Evolutionary conservation across 1,140 invertebrate genomes (phyloP).

Genomic region (Pachypsylla venusta): DNA sequence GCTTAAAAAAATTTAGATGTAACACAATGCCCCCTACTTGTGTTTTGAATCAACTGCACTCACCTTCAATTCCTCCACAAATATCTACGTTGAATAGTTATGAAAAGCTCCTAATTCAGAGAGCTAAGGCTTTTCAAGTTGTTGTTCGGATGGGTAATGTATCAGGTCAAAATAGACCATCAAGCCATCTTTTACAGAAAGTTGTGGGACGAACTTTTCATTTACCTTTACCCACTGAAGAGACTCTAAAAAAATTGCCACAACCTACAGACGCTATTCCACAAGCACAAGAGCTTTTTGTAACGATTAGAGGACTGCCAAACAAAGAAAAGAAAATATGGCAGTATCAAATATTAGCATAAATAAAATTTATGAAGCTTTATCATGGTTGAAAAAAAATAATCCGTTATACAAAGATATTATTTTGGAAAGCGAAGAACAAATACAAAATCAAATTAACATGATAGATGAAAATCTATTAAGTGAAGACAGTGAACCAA

Average conservation of each 20-base stretch:
- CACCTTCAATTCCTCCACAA: constrained; percentile 14
- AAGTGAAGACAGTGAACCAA: background rate
- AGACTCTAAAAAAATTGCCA: constrained; percentile 7
- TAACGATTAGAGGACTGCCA: constrained; percentile 22
- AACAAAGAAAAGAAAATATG: constrained; percentile 23
- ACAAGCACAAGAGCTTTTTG: constrained; percentile 22
- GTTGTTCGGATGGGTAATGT: constrained; percentile 24
- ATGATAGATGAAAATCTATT: background rate
- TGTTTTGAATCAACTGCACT: constrained; percentile 19
- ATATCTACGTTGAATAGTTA: constrained; percentile 22
- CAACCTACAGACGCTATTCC: background rate
- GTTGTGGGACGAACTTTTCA: constrained; percentile 10
- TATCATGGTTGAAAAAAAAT: constrained; percentile 20
- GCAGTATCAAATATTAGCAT: constrained; percentile 18
- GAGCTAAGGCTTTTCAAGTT: constrained; percentile 29
- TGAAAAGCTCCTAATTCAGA: constrained; percentile 26
- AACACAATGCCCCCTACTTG: constrained; percentile 16
- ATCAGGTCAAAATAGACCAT: too few species aligned
- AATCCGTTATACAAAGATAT: constrained; percentile 22
- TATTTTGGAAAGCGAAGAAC: background rate
- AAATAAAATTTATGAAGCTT: constrained; percentile 18
- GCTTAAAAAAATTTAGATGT: constrained; percentile 17
- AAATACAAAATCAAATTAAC: background rate
- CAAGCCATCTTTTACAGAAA: constrained; percentile 14
- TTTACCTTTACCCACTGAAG: constrained; percentile 5